Percentiles rank a stretch among this genome's conserved stretches.
Evolutionary conservation across 2,888 invertebrate genomes (phyloP).

Genomic region (Volucella inflata): DNA sequence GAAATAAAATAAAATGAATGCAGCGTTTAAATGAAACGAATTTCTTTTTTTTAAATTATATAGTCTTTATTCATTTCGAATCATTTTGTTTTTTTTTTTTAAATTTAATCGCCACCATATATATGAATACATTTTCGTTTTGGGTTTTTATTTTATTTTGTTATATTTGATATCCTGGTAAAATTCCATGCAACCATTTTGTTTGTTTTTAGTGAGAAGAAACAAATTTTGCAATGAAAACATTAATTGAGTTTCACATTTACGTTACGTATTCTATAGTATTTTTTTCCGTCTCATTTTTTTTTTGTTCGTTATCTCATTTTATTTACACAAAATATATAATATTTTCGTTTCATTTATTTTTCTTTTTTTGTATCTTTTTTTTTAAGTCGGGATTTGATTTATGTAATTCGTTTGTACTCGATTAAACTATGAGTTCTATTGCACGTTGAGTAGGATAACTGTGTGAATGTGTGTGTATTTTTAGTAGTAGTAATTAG

Average conservation of each 20-base stretch:
- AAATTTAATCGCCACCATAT: constrained; percentile 69
- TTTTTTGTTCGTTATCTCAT: constrained; percentile 20
- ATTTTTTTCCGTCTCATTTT: constrained; percentile 29
- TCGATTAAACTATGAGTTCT: constrained; percentile 74
- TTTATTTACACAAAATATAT: constrained; percentile 72
- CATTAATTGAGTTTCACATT: constrained; percentile 73
- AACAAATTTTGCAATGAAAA: constrained; percentile 67
- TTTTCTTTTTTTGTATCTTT: constrained; percentile 5
- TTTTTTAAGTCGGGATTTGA: constrained; percentile 34
- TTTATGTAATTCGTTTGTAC: constrained; percentile 67
- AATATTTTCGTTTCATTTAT: constrained; percentile 8
- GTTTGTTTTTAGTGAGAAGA: constrained; percentile 56
- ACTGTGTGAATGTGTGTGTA: constrained; percentile 57
- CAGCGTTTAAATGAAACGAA: background rate
- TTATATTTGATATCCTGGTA: constrained; percentile 59
- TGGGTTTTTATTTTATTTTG: constrained; percentile 25
- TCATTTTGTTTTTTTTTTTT: constrained; percentile 46
- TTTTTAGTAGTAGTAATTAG: constrained; percentile 62
- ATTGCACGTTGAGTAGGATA: constrained; percentile 75
- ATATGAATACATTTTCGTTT: constrained; percentile 43
- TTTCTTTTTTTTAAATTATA: constrained; percentile 58
- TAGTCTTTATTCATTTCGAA: constrained; percentile 71
- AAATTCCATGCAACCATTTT: constrained; percentile 72
- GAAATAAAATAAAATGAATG: background rate
- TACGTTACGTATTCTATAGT: constrained; percentile 73